Percentiles rank a stretch among this genome's conserved stretches.
phyloP scores from a whole-genome alignment of 1,140 invertebrate species.

The Aphelenchoides besseyi region DNA sequence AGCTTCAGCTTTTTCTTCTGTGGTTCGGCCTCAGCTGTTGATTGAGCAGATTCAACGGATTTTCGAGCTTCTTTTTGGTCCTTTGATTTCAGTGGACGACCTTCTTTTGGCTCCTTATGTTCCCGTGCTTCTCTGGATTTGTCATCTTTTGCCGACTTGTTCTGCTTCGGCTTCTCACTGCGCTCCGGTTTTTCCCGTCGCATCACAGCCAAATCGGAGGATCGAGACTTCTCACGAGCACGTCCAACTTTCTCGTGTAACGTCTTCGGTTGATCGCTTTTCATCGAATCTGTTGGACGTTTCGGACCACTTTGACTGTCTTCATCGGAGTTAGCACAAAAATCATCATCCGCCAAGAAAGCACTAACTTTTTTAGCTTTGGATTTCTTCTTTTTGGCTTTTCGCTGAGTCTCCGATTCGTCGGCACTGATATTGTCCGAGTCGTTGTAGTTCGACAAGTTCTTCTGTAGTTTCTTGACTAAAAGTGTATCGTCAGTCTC shows the following conservation, averaged over 20 bases:
- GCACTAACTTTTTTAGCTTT: not conserved
- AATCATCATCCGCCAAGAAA: not conserved
- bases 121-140: not conserved
- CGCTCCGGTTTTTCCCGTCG: not conserved
- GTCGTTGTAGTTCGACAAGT: not conserved
- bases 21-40: not conserved
- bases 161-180: not conserved
- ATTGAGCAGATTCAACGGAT: not conserved
- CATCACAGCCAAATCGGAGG: too few relatives aligned
- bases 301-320: not conserved
- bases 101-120: too few relatives aligned
- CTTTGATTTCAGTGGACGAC: too few relatives aligned
- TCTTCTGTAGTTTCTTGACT: conserved; percentile 11
- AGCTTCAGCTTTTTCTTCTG: conserved; percentile 11
- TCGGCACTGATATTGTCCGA: not conserved
- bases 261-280: not conserved
- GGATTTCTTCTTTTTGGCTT: not conserved
- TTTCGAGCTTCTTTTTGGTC: not conserved
- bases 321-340: not conserved
- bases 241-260: not conserved
- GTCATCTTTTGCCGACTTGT: not conserved
- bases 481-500: not conserved
- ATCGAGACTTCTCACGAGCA: too few relatives aligned
- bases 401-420: not conserved
- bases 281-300: not conserved